These are phyloP conservation scores for Urechis unicinctus DNA, from an alignment of 2,888 invertebrate genomes.

Conservation along the genomic window DNA sequence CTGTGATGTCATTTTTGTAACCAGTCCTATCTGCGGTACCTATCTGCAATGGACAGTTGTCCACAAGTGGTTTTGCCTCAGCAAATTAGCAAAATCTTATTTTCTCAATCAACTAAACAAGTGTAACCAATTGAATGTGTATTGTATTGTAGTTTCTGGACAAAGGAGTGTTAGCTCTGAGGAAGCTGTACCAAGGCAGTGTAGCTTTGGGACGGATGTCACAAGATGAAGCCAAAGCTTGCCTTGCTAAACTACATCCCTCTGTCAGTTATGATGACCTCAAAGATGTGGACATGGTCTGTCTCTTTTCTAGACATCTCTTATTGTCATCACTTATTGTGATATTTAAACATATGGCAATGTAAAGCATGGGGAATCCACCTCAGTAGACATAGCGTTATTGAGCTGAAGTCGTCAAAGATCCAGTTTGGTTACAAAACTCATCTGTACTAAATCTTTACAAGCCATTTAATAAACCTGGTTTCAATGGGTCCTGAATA, in stretches of 20 bases:
- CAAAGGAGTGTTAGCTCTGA: slow-evolving; percentile 27
- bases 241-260: slow-evolving; percentile 27
- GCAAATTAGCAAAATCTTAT: no score
- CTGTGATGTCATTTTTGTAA: no score
- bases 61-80: not conserved
- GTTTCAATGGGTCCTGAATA: no score
- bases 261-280: slow-evolving; percentile 29
- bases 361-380: not conserved
- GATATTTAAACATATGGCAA: not conserved
- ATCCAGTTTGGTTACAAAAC: no score
- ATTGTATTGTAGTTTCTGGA: slow-evolving; percentile 31
- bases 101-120: no score
- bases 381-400: no score
- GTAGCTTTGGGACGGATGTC: slow-evolving; percentile 34
- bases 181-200: slow-evolving; percentile 28
- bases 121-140: not conserved
- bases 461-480: no score
- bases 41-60: not conserved
- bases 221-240: slow-evolving; percentile 23
- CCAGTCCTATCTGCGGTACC: no score
- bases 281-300: slow-evolving; percentile 36
- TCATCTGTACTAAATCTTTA: no score
- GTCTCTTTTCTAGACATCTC: not conserved
- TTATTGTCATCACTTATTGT: not conserved
- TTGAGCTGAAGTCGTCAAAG: no score